Conservation (phyloP, 2,888 invertebrate species). For the Diploptera punctata region DNA sequence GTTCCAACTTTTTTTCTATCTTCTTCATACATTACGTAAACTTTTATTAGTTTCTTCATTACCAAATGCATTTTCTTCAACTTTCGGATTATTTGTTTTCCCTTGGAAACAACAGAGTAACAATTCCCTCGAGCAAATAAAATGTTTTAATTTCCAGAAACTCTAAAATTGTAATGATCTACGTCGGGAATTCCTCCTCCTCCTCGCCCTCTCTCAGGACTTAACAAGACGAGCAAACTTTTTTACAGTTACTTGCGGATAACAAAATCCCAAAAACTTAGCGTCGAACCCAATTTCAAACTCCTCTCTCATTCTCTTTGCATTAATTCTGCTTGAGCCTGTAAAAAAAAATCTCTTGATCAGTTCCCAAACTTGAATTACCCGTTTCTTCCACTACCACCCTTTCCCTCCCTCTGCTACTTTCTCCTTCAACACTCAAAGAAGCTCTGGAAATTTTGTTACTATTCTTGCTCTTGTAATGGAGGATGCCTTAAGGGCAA, state of each 20-base stretch:
- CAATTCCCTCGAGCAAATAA: background rate
- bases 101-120: no score
- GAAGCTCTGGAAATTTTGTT: conserved; percentile 25
- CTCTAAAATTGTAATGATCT: background rate
- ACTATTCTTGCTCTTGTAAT: background rate
- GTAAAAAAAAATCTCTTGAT: conserved; percentile 10
- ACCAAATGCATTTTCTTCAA: no score
- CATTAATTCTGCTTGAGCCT: background rate
- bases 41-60: no score
- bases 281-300: background rate
- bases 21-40: no score
- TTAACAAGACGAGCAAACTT: background rate
- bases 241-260: background rate
- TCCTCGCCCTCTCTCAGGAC: background rate
- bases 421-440: conserved; percentile 9
- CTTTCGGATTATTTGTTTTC: no score
- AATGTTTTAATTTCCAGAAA: background rate
- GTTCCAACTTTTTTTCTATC: no score
- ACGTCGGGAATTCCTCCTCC: background rate
- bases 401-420: background rate
- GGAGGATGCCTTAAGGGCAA: background rate
- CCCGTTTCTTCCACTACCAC: background rate
- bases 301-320: background rate
- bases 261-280: background rate
- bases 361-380: conserved; percentile 1